Evolutionary conservation across 1,140 invertebrate species (phyloP).

Genomic region (Agrypnia vestita): DNA sequence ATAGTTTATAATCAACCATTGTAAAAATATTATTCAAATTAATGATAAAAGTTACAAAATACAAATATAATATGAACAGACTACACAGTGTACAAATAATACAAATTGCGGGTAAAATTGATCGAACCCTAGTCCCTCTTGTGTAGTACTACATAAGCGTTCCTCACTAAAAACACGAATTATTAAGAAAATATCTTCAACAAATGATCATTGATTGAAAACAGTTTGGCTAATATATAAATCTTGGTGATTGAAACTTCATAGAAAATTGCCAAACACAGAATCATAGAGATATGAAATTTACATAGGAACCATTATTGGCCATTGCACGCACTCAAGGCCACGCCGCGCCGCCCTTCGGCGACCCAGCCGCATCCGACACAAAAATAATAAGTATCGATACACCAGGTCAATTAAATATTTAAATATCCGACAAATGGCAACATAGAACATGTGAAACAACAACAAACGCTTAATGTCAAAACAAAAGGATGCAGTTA

Average conservation of each 20-base stretch:
- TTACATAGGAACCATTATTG: slow-evolving; percentile 61
- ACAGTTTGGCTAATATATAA: slow-evolving; percentile 62
- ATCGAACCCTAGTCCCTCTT: slow-evolving; percentile 27
- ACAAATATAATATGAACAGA: slow-evolving; percentile 2
- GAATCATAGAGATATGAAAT: slow-evolving; percentile 62
- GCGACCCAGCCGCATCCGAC: slow-evolving; percentile 54
- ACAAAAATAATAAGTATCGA: slow-evolving; percentile 43
- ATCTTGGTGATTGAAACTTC: slow-evolving; percentile 60
- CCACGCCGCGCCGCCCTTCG: slow-evolving; percentile 41
- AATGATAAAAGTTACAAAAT: background rate
- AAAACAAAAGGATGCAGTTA: slow-evolving; percentile 19
- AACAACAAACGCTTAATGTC: slow-evolving; percentile 49
- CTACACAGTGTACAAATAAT: background rate
- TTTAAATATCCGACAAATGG: slow-evolving; percentile 57
- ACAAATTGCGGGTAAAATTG: background rate
- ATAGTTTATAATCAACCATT: no score
- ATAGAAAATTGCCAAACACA: slow-evolving; percentile 62
- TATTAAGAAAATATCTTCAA: slow-evolving; percentile 62
- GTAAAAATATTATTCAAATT: background rate
- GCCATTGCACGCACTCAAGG: slow-evolving; percentile 40
- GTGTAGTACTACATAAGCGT: slow-evolving; percentile 58
- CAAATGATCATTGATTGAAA: slow-evolving; percentile 62
- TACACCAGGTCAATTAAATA: slow-evolving; percentile 42
- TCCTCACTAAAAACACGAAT: slow-evolving; percentile 62
- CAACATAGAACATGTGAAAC: slow-evolving; percentile 57